phyloP scores from a whole-genome alignment of 1,140 invertebrate species.

The Euwallacea fornicatus region DNA sequence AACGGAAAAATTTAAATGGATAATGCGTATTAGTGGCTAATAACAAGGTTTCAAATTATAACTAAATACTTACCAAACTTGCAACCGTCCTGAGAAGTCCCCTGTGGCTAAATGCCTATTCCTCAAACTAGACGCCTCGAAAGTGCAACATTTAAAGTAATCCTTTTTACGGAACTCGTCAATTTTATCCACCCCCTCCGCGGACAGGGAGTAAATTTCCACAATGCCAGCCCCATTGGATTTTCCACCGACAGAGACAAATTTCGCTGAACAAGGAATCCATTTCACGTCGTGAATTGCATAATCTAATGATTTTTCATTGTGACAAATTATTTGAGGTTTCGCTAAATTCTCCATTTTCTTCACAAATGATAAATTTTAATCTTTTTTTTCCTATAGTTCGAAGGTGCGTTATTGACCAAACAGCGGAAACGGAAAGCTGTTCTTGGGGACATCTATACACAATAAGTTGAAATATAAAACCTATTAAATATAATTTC shows the following conservation, averaged over 20 bases:
- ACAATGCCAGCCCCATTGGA: slow-evolving; percentile 82
- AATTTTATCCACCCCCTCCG: slow-evolving; percentile 70
- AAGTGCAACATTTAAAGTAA: slow-evolving; percentile 91
- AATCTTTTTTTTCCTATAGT: no score
- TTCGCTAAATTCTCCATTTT: slow-evolving; percentile 65
- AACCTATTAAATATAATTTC: no score
- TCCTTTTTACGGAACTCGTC: slow-evolving; percentile 75
- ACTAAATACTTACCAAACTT: slow-evolving; percentile 69
- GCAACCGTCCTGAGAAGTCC: slow-evolving; percentile 84
- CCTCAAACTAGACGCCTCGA: slow-evolving; percentile 80
- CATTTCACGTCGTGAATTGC: slow-evolving; percentile 91
- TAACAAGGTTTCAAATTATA: no score
- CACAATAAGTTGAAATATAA: no score
- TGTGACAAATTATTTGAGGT: slow-evolving; percentile 87
- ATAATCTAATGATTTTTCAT: slow-evolving; percentile 81
- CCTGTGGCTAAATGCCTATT: slow-evolving; percentile 85
- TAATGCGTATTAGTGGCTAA: no score
- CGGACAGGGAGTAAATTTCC: slow-evolving; percentile 83
- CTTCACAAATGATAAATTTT: background rate
- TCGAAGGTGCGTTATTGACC: no score
- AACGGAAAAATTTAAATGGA: no score
- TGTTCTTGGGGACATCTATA: no score
- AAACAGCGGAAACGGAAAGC: no score
- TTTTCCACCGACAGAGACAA: slow-evolving; percentile 83
- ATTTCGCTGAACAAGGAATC: slow-evolving; percentile 91